These are phyloP conservation scores for Rhadina sibilatrix DNA, from an alignment of 2,113 vertebrate species.

Conservation along the genomic window DNA sequence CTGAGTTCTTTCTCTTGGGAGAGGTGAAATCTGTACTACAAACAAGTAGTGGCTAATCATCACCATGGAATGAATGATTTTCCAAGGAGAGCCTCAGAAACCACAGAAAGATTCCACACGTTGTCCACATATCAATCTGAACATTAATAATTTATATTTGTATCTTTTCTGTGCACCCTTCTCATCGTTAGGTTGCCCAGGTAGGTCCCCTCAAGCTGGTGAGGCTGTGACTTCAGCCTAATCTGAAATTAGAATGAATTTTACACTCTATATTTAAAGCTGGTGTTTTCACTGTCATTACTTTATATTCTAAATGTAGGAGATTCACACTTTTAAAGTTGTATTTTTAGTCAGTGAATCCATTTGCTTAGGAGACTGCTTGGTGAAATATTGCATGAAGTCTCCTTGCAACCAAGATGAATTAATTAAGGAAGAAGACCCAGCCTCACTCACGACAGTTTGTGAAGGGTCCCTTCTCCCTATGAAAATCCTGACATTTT, in stretches of 20 bases:
- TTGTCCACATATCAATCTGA: background rate
- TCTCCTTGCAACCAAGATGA: background rate
- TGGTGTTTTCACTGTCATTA: background rate
- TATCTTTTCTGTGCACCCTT: background rate
- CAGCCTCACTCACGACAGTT: background rate
- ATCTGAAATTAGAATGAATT: background rate
- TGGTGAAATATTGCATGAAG: background rate
- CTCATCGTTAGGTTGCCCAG: background rate
- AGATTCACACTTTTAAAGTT: background rate
- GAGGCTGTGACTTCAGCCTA: background rate
- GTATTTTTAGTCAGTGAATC: background rate
- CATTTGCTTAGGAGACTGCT: background rate
- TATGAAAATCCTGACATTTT: background rate
- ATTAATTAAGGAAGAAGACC: background rate
- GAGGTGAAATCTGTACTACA: background rate
- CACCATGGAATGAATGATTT: background rate
- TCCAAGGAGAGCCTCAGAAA: background rate
- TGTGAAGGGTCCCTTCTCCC: background rate
- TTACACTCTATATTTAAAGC: background rate
- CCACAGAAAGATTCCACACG: background rate
- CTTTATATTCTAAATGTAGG: background rate
- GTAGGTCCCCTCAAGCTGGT: background rate
- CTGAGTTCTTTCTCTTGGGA: background rate
- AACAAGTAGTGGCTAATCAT: background rate
- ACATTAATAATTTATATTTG: background rate